Percentiles rank a stretch among this genome's conserved stretches.
These are phyloP conservation scores for Parauchenoglanis ngamensis DNA, from an alignment of 2,797 vertebrate species.

Conservation along the genomic window DNA sequence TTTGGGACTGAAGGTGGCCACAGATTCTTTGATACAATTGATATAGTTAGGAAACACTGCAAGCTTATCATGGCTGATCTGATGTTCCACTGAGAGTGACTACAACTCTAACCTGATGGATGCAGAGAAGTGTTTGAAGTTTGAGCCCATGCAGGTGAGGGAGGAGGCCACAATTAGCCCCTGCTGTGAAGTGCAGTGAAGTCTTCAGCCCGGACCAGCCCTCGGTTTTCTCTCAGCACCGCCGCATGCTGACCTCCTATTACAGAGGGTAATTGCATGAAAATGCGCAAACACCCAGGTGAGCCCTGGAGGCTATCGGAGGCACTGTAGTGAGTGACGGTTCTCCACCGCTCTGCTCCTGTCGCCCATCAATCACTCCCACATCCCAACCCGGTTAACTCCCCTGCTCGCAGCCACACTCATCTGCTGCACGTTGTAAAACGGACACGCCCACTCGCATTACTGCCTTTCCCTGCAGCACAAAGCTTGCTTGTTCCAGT, in stretches of 20 bases:
- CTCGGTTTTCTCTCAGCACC: slow-evolving; percentile 24
- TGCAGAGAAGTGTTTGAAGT: slow-evolving; percentile 4
- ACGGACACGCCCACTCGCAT: slow-evolving; percentile 44
- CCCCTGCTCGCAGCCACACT: slow-evolving; percentile 57
- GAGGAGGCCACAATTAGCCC: slow-evolving; percentile 28
- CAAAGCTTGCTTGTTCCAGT: neutral
- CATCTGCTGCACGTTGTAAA: slow-evolving; percentile 67
- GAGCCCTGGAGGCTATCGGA: slow-evolving; percentile 56
- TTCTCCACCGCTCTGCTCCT: slow-evolving; percentile 59
- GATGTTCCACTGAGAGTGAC: neutral
- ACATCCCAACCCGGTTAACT: slow-evolving; percentile 32
- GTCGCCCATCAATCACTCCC: slow-evolving; percentile 57
- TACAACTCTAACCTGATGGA: neutral
- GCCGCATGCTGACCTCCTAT: slow-evolving; percentile 44
- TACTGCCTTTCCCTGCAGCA: neutral
- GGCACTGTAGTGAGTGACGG: slow-evolving; percentile 61
- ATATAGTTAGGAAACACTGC: neutral
- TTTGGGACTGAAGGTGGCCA: neutral
- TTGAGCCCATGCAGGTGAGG: slow-evolving; percentile 23
- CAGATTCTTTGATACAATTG: neutral
- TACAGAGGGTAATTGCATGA: slow-evolving; percentile 45
- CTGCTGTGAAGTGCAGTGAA: slow-evolving; percentile 38
- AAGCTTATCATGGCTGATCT: neutral
- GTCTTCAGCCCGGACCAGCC: slow-evolving; percentile 30
- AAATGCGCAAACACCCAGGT: slow-evolving; percentile 64